Evolutionary conservation across 2,797 vertebrate genomes (phyloP), one percentile per base, ranked within the genome.

Genomic region (Hephaestus fuliginosus): DNA sequence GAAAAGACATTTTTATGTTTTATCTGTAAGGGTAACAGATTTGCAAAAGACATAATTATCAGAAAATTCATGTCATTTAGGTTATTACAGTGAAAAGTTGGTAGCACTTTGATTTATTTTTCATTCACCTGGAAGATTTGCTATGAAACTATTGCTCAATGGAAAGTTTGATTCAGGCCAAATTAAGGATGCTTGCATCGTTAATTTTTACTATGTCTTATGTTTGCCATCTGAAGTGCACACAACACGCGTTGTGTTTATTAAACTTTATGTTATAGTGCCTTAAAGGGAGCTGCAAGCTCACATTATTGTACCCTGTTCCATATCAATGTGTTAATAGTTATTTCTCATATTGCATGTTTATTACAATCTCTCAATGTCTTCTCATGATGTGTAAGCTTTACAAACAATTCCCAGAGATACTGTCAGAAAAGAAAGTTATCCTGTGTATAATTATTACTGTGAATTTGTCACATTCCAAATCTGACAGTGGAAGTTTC

Each of bases 391-490:
- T 76, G 62, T 77, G 46, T 53, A 62, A 62, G 55, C 73, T 78
- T 78, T 85, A 76, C 68, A 68, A 74, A 70, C 36, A 7, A 44
- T 65, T 69, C 15, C 49, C 53, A 72, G 62, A 90, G 80, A 82
- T 74, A 6, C 22, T 57, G 62, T 76, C 64, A 70, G 55, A 71
- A 39, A 53, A 70, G 44, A 72, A 70, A 74, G 22, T 36, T 48
- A 74, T 66, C 46, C 75, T 83, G 68, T 78, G 67, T 75, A 57
- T 82, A 65, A 48, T 78, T 17, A 57, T 55, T 82, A 92, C 91
- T 92, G 91, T 93, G 90, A 92, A 91, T 80, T 66, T 55, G 71
- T 85, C 81, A 85, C 90, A 91, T 94, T 93, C 86, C 83, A 82
- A 52, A 62, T 88, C 74, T 84, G 67, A 80, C 39, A 74, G 51